Conservation (phyloP, 1,140 invertebrate species). For the Leptinotarsa lineolata region DNA sequence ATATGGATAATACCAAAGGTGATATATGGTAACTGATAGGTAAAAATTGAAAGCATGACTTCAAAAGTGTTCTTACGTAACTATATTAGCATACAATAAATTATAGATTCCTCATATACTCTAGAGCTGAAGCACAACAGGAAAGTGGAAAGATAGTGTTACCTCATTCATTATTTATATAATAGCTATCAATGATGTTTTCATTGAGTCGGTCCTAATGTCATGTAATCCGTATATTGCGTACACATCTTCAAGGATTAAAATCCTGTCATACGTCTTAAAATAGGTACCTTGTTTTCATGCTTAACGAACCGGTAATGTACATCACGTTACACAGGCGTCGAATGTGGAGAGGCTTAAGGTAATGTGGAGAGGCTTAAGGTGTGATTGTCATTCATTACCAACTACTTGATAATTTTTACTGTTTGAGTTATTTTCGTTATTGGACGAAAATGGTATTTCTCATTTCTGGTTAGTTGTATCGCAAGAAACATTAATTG, state of each 20-base stretch:
- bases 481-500: no score
- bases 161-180: constrained; percentile 1
- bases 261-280: no score
- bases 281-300: no score
- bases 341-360: neutral
- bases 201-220: neutral
- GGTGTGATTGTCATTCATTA: no score
- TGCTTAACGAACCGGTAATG: neutral
- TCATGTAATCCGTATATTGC: neutral
- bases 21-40: neutral
- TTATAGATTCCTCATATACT: neutral
- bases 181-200: constrained; percentile 1
- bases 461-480: no score
- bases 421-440: no score
- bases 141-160: neutral
- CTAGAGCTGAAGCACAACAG: neutral
- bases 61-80: neutral
- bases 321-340: neutral
- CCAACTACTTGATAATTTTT: no score
- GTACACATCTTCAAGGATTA: neutral
- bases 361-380: neutral
- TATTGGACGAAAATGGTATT: no score
- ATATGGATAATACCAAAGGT: no score
- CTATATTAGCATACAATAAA: constrained; percentile 1
- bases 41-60: constrained; percentile 1